Evolutionary conservation across 2,113 vertebrate genomes (phyloP).

Genomic region (Noctilio leporinus): DNA sequence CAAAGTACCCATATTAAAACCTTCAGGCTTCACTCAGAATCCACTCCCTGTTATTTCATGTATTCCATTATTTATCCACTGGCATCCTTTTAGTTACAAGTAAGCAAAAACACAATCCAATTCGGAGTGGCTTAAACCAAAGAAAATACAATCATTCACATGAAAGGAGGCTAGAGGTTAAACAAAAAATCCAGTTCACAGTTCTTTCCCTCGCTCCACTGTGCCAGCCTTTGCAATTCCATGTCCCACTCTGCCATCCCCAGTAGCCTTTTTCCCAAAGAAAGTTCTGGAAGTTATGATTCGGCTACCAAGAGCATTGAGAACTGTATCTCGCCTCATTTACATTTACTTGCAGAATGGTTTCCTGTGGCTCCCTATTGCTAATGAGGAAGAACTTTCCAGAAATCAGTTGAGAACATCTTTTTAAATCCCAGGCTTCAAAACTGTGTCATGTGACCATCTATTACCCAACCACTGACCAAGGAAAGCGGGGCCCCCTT

Average conservation of each 20-base stretch:
- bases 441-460: neutral
- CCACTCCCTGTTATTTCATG: neutral
- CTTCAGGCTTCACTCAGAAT: neutral
- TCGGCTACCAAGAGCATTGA: neutral
- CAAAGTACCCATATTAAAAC: neutral
- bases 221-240: neutral
- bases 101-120: neutral
- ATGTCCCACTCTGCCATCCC: neutral
- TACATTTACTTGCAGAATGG: neutral
- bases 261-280: neutral
- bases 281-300: neutral
- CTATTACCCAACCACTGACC: neutral
- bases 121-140: neutral
- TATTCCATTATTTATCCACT: neutral
- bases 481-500: neutral
- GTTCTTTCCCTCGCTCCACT: neutral
- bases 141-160: neutral
- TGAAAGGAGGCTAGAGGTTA: neutral
- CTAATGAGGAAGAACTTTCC: neutral
- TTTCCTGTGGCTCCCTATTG: neutral
- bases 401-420: neutral
- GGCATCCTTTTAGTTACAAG: neutral
- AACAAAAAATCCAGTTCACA: neutral
- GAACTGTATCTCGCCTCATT: neutral
- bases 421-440: neutral